phyloP scores from a whole-genome alignment of 2,797 vertebrate species.

The Hirundo rustica region DNA sequence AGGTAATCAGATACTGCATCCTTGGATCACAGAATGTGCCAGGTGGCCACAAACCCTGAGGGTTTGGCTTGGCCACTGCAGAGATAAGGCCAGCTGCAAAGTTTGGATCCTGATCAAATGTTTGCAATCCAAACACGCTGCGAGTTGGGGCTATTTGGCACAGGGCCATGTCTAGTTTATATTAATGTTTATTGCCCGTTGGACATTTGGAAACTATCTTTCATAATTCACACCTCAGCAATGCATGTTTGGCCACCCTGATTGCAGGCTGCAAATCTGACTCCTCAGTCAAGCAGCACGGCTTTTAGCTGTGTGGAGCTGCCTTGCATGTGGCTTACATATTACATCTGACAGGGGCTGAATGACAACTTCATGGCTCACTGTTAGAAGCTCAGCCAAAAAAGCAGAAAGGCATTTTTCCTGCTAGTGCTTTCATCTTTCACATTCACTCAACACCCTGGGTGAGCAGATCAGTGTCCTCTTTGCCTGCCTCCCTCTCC shows the following conservation, averaged over 20 bases:
- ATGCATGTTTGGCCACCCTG: not conserved
- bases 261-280: not conserved
- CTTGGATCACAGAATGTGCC: not conserved
- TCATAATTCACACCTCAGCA: conserved; percentile 34
- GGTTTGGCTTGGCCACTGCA: conserved; percentile 41
- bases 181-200: conserved; percentile 35
- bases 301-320: not conserved
- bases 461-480: not conserved
- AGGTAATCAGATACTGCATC: conserved; percentile 2
- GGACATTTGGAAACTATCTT: conserved; percentile 45
- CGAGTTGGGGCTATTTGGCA: not conserved
- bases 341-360: not conserved
- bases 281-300: not conserved
- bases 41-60: conserved; percentile 35
- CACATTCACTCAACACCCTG: not conserved
- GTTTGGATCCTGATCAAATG: conserved; percentile 39
- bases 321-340: not conserved
- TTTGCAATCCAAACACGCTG: conserved; percentile 29
- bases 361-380: not conserved
- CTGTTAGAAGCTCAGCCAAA: conserved; percentile 18
- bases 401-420: not conserved
- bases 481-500: not conserved
- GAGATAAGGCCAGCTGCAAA: conserved; percentile 64
- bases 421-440: conserved; percentile 12
- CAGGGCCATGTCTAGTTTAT: not conserved